Base-by-base conservation (phyloP, 1,140 invertebrate species). In the Saccostrea echinata region DNA sequence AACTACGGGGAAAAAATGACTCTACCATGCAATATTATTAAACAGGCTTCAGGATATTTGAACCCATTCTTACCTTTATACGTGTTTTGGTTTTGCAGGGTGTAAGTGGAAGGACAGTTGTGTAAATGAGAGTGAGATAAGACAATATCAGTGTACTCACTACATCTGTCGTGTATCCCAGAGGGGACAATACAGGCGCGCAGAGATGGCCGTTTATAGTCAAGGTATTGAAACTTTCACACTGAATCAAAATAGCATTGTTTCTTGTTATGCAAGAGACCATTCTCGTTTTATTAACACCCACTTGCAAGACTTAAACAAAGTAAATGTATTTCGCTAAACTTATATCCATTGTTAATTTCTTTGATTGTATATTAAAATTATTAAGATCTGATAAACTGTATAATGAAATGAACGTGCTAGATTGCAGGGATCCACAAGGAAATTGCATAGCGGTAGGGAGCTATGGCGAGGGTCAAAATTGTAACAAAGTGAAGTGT, bases 51-150 rank as follows among this genome's bases (percentile, higher is more conserved):
- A 43, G 43, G n/a, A n/a, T n/a, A n/a, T n/a, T n/a, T n/a, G n/a
- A 43, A 43, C 1, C 6, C 43, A 6, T 9, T 43, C 43, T 43
- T n/a, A 64, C 21, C 8, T 8, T 21, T 8, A 64, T 0, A 64
- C n/a, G n/a, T 24, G 21, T n/a, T 1, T 21, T 64, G 16, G 24
- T 76, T 30, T 76, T 76, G 68, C 30, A 76, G 68, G 68, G 11
- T 76, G 68, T 33, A 76, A 76, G 27, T 76, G 68, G 68, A 76
- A 33, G 18, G 68, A 76, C 30, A 33, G 68, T 11, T 76, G 68
- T 30, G 27, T 76, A 11, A 76, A 76, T 33, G 68, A 76, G 68
- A 76, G 27, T 27, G 68, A 76, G 68, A 76, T 76, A 13, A 11
- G 68, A 76, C 68, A 76, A 35, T 12, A 35, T 16, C 24, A 76